Evolutionary conservation across 2,113 vertebrate species (phyloP).

Genomic region (Potamarius usumacintae): DNA sequence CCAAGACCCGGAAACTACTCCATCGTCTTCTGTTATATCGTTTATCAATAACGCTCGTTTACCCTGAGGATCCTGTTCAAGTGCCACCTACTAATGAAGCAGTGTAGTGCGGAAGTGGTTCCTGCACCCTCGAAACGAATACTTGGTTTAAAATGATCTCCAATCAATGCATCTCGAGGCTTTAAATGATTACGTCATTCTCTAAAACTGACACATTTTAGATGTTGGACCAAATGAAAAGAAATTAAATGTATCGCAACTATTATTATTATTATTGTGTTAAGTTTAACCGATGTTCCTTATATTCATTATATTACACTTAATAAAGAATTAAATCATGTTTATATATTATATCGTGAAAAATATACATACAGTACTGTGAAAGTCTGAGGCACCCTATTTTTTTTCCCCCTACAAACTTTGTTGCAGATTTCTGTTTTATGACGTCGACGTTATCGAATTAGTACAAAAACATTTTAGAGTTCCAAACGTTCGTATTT

Average conservation of each 20-base stretch:
- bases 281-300: neutral
- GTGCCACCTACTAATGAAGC: neutral
- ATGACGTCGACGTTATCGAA: too few species aligned
- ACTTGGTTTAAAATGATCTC: neutral
- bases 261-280: neutral
- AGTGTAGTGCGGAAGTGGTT: neutral
- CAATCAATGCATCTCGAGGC: neutral
- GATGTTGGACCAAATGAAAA: neutral
- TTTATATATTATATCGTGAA: too few species aligned
- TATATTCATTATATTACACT: too few species aligned
- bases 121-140: neutral
- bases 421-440: too few species aligned
- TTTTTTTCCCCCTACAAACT: too few species aligned
- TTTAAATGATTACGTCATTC: neutral
- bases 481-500: too few species aligned
- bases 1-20: neutral
- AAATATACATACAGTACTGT: too few species aligned
- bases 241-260: neutral
- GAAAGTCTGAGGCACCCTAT: too few species aligned
- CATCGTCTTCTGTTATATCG: neutral
- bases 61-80: neutral
- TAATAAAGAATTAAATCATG: too few species aligned
- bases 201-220: neutral
- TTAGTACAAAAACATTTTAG: too few species aligned
- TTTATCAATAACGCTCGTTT: neutral